phyloP scores from a whole-genome alignment of 2,113 vertebrate species.

The Cathartes aura region DNA sequence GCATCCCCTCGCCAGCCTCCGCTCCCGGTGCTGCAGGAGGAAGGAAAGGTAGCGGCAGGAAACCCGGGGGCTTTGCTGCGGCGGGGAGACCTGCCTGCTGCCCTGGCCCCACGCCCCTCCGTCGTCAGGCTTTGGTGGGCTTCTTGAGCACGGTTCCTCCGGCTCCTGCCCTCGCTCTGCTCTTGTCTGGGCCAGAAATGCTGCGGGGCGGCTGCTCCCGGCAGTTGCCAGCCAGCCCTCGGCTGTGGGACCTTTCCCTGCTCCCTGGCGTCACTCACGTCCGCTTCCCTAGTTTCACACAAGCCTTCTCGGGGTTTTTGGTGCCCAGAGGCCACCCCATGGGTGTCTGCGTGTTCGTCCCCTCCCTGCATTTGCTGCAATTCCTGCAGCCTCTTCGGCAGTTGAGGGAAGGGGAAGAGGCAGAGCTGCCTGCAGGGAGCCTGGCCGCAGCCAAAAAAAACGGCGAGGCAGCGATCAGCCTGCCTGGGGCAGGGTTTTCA shows the following conservation, averaged over 20 bases:
- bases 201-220: not conserved
- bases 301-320: not conserved
- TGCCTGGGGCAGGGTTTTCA: not conserved
- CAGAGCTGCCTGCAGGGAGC: not conserved
- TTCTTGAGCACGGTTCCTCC: rapidly evolving
- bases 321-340: not conserved
- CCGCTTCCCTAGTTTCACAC: not conserved
- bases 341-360: not conserved
- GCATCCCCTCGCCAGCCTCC: not conserved
- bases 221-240: not conserved
- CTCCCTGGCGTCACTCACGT: not conserved
- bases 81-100: not conserved
- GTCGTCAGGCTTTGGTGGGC: rapidly evolving
- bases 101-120: rapidly evolving
- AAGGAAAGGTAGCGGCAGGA: not conserved
- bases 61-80: not conserved
- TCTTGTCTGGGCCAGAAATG: not conserved
- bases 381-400: not conserved
- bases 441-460: too few species aligned
- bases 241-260: not conserved
- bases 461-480: not conserved
- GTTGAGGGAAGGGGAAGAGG: not conserved
- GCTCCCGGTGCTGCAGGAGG: not conserved
- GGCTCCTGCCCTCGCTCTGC: not conserved
- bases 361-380: rapidly evolving